Conservation (phyloP, 2,113 vertebrate genomes). For the Tursiops truncatus region DNA sequence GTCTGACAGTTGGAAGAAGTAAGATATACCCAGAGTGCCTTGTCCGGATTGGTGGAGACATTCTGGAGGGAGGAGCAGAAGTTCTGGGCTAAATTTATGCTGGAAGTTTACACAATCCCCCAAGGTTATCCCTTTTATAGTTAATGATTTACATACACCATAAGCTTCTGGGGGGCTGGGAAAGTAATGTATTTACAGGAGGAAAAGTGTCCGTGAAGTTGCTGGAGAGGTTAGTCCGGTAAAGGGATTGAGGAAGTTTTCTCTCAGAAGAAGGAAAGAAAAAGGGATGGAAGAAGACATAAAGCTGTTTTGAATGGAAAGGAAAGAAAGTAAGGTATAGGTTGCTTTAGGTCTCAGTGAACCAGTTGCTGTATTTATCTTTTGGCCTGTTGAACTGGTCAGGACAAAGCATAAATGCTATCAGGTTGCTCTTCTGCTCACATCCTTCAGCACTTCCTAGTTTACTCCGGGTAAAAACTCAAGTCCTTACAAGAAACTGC, state of each 20-base stretch:
- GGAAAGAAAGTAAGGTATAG: background rate
- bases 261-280: background rate
- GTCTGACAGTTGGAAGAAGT: background rate
- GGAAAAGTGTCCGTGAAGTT: background rate
- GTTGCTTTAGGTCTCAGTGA: background rate
- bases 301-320: background rate
- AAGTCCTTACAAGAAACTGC: background rate
- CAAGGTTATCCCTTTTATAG: background rate
- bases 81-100: background rate
- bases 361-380: background rate
- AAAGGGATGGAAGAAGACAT: background rate
- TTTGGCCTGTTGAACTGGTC: background rate
- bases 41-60: slow-evolving; percentile 46
- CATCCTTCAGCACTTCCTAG: background rate
- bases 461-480: background rate
- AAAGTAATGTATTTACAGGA: background rate
- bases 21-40: background rate
- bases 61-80: slow-evolving; percentile 39
- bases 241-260: background rate
- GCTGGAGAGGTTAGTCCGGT: background rate
- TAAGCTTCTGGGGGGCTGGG: background rate
- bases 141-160: background rate
- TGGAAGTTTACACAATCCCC: background rate
- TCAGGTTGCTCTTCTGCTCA: background rate
- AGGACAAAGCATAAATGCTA: background rate